Percentiles rank a stretch among this genome's conserved stretches.
These are phyloP conservation scores for Sogatella furcifera DNA, from an alignment of 1,140 invertebrate species.

Conservation along the genomic window DNA sequence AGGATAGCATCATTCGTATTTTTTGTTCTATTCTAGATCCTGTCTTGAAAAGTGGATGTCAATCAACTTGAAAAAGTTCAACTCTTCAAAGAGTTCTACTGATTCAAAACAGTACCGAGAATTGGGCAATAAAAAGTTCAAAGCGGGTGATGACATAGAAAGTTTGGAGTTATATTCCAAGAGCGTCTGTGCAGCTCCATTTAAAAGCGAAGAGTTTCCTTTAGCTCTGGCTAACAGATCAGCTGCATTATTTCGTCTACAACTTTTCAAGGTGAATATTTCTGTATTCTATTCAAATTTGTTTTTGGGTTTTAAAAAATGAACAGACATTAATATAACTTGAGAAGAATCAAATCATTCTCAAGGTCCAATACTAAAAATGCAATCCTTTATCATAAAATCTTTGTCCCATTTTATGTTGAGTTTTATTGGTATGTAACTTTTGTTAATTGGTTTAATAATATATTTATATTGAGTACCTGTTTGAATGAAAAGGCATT, in stretches of 20 bases:
- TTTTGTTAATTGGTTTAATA: too few species aligned
- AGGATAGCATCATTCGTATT: not conserved
- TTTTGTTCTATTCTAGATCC: not conserved
- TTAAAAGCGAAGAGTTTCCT: conserved; percentile 29
- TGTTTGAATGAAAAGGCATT: too few species aligned
- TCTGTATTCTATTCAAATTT: too few species aligned
- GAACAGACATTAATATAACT: too few species aligned
- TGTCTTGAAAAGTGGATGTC: conserved; percentile 6
- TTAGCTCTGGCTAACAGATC: conserved; percentile 37
- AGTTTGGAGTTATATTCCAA: conserved; percentile 32
- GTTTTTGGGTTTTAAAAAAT: too few species aligned
- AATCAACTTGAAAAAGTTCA: conserved; percentile 10
- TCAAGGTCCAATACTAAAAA: too few species aligned
- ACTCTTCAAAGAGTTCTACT: conserved; percentile 19
- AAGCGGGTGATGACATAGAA: conserved; percentile 28
- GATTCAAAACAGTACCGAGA: conserved; percentile 27
- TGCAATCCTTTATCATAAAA: too few species aligned
- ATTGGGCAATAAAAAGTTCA: conserved; percentile 32
- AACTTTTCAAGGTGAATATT: conserved; percentile 27
- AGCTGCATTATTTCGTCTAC: conserved; percentile 32
- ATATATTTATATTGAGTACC: too few species aligned
- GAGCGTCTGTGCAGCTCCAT: conserved; percentile 30
- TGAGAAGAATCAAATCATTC: too few species aligned
- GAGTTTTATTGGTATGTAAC: too few species aligned
- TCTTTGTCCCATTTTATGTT: too few species aligned